Evolutionary conservation across 1,140 invertebrate species (phyloP), one percentile per base, ranked within the genome.

Genomic region (Lepidurus packardi): DNA sequence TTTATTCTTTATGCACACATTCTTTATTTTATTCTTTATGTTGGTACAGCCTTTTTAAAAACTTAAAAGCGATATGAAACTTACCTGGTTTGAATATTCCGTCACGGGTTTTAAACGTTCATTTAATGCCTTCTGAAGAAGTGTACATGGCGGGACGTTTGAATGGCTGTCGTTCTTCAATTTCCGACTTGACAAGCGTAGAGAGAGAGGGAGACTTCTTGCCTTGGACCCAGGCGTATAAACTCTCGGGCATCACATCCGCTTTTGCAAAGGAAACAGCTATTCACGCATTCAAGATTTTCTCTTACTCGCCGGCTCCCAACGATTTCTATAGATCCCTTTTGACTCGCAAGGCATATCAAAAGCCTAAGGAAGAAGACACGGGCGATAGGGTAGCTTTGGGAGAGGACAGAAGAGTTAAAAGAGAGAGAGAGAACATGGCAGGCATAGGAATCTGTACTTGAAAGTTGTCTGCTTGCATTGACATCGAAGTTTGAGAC

Each of bases 141-240:
- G 53, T 65, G 21, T 9, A 16, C 53, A 16, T 47, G 45, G 45
- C 10, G 34, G 34, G 34, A 34, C 34, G 45, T 16, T 65, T 65
- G 53, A 65, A 65, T 65, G 21, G 53, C 6, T 65, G 53, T 65
- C 53, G 53, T 65, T 65, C 53, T 65, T 65, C 53, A 65, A 65
- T 65, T 65, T 65, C 53, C 53, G 53, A 65, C 53, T 65, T 65
- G 53, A 65, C 53, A 65, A 65, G 9, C 53, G 53, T 65, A 65
- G 53, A 65, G 34, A 65, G 34, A 34, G 34, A 34, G 34, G 34
- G 34, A 34, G 53, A 65, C 53, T 65, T 65, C 53, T 65, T 65
- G 21, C 16, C 53, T 13, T 13, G 16, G 13, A 65, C 53, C 9
- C 6, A 21, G 53, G 21, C 53, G 53, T 65, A 65, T 16, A 47